Percentiles rank a stretch among this genome's conserved stretches.
These are phyloP conservation scores for Cephus cinctus DNA, from an alignment of 1,140 invertebrate species.

Conservation along the genomic window DNA sequence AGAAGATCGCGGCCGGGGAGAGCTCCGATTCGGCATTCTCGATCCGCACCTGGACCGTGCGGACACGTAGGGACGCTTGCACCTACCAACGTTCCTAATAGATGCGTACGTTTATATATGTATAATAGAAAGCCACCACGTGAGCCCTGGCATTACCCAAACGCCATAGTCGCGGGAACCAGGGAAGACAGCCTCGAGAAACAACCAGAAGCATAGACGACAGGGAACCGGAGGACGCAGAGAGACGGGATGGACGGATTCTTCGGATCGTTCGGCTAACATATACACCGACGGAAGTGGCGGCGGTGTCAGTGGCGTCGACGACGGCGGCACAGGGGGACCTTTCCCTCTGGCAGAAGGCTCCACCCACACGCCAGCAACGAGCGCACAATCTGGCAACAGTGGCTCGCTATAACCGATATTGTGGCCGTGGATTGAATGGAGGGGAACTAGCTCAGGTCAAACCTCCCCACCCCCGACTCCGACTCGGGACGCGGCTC, in stretches of 20 bases:
- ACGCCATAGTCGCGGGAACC: no score
- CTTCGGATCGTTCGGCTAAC: no score
- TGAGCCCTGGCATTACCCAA: no score
- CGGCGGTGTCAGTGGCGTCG: no score
- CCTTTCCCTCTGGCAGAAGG: slow-evolving; percentile 33
- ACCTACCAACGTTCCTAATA: slow-evolving; percentile 15
- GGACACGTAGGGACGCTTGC: slow-evolving; percentile 3
- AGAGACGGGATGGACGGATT: slow-evolving; percentile 5
- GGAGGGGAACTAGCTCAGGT: slow-evolving; percentile 54
- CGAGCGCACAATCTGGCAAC: slow-evolving; percentile 50
- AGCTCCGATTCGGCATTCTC: slow-evolving; percentile 31
- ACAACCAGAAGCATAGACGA: no score
- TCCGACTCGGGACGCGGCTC: slow-evolving; percentile 18
- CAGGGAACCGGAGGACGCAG: no score
- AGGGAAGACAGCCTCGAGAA: no score
- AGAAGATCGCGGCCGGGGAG: not conserved
- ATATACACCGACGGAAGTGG: no score
- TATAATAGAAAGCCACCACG: no score
- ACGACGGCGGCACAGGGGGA: slow-evolving; percentile 11
- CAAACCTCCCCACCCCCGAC: slow-evolving; percentile 41
- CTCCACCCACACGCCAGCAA: slow-evolving; percentile 34
- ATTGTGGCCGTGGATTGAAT: slow-evolving; percentile 54
- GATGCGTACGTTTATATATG: no score
- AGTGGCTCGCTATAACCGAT: slow-evolving; percentile 54
- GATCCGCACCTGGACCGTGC: slow-evolving; percentile 20